Evolutionary conservation across 2,888 invertebrate genomes (phyloP).

Genomic region (Busseola fusca): DNA sequence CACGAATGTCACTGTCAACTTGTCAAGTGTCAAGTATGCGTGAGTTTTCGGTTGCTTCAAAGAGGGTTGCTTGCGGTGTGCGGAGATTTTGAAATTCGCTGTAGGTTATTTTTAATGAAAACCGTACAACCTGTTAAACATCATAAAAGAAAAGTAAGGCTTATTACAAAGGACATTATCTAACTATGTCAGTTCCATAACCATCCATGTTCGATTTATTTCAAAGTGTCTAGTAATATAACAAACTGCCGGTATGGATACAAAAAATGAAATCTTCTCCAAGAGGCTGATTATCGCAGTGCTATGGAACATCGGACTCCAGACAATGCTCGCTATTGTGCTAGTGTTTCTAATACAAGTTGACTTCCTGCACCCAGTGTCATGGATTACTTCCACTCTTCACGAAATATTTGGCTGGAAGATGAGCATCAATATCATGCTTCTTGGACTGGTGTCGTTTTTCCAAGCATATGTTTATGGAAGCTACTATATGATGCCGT

Average conservation of each 20-base stretch:
- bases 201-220: slow-evolving; percentile 10
- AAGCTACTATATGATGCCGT: slow-evolving; percentile 90
- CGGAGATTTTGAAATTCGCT: slow-evolving; percentile 36
- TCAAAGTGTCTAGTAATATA: slow-evolving; percentile 1
- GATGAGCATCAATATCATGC: slow-evolving; percentile 91
- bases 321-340: slow-evolving; percentile 84
- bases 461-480: slow-evolving; percentile 92
- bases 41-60: slow-evolving; percentile 1
- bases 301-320: slow-evolving; percentile 89
- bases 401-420: slow-evolving; percentile 89
- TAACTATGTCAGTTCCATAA: slow-evolving; percentile 25
- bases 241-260: slow-evolving; percentile 74
- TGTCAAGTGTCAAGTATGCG: background rate
- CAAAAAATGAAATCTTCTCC: slow-evolving; percentile 88
- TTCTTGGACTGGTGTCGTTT: slow-evolving; percentile 90
- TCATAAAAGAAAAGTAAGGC: background rate
- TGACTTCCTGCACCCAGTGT: slow-evolving; percentile 90
- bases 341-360: slow-evolving; percentile 90
- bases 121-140: background rate
- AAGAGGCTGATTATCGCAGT: slow-evolving; percentile 90
- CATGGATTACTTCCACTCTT: slow-evolving; percentile 91
- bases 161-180: background rate
- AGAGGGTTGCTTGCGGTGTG: slow-evolving; percentile 14
- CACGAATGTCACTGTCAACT: background rate
- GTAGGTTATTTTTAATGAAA: slow-evolving; percentile 38